These are phyloP conservation scores for Neelides sp. DNA, from an alignment of 1,140 invertebrate species.

Conservation along the genomic window DNA sequence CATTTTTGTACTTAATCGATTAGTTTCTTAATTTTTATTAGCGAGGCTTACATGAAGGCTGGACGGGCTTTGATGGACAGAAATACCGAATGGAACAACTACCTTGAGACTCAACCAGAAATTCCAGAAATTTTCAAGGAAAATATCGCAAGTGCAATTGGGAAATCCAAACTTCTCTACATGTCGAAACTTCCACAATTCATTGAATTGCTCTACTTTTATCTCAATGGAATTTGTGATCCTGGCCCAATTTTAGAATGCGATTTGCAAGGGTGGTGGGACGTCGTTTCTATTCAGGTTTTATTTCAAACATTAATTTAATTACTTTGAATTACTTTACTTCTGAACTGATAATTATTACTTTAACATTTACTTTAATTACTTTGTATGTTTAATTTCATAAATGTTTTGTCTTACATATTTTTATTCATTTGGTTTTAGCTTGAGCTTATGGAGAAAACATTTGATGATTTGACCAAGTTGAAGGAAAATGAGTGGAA, in stretches of 20 bases:
- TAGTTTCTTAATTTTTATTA: too few species aligned
- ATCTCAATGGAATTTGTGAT: conserved; percentile 16
- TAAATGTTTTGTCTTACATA: conserved; percentile 1
- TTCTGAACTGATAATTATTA: background rate
- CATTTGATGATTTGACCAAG: conserved; percentile 6
- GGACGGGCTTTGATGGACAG: too few species aligned
- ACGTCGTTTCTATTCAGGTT: conserved; percentile 24
- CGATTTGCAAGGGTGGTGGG: conserved; percentile 30
- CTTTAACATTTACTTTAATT: background rate
- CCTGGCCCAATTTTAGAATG: conserved; percentile 15
- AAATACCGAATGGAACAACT: too few species aligned
- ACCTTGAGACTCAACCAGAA: too few species aligned
- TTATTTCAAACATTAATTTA: background rate
- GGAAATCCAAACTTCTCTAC: conserved; percentile 14
- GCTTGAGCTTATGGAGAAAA: conserved; percentile 14
- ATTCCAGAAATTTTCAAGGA: conserved; percentile 18
- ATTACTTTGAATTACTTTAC: background rate
- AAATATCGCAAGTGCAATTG: conserved; percentile 15
- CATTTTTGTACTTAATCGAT: too few species aligned
- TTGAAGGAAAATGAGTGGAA: conserved; percentile 19
- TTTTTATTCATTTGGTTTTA: conserved; percentile 3
- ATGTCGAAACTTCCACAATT: conserved; percentile 29
- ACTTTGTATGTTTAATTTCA: background rate
- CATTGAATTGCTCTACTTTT: conserved; percentile 21
- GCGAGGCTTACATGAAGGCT: too few species aligned